Percentiles rank a stretch among this genome's conserved stretches.
These are phyloP conservation scores for Forbesichthys agassizii DNA, from an alignment of 2,113 vertebrate species.

Conservation along the genomic window DNA sequence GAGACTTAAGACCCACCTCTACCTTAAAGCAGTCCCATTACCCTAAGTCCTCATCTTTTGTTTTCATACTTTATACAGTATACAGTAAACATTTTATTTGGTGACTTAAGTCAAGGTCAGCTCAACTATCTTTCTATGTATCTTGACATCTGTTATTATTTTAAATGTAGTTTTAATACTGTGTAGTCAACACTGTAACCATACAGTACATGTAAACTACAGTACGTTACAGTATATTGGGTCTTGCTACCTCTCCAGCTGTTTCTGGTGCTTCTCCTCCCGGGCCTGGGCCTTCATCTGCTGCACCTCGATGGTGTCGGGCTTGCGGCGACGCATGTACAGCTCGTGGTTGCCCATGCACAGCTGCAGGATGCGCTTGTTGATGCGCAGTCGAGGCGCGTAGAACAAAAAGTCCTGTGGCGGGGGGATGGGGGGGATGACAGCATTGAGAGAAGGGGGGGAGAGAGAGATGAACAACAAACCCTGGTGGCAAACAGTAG, in stretches of 20 bases:
- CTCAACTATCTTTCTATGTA: too few relatives aligned
- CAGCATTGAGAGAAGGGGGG: background rate
- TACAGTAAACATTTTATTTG: too few relatives aligned
- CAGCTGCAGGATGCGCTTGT: slow-evolving; percentile 95
- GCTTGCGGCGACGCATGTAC: slow-evolving; percentile 95
- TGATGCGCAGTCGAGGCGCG: slow-evolving; percentile 90
- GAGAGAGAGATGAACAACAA: background rate
- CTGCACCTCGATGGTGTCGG: slow-evolving; percentile 96
- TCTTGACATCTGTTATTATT: too few relatives aligned
- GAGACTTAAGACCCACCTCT: too few relatives aligned
- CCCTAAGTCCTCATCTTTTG: too few relatives aligned
- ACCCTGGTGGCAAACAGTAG: background rate
- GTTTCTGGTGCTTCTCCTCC: slow-evolving; percentile 92
- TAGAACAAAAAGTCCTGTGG: slow-evolving; percentile 95
- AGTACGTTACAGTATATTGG: background rate
- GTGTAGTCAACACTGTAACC: too few relatives aligned
- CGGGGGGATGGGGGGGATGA: background rate
- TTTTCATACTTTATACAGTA: too few relatives aligned
- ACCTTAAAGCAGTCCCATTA: too few relatives aligned
- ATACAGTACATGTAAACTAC: too few relatives aligned
- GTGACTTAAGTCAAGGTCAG: too few relatives aligned
- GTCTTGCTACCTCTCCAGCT: slow-evolving; percentile 84
- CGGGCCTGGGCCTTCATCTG: slow-evolving; percentile 97
- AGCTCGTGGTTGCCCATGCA: slow-evolving; percentile 98
- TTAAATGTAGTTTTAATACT: too few relatives aligned